Conservation (phyloP, 1,140 invertebrate genomes). For the Diplogasteroides magnus region DNA sequence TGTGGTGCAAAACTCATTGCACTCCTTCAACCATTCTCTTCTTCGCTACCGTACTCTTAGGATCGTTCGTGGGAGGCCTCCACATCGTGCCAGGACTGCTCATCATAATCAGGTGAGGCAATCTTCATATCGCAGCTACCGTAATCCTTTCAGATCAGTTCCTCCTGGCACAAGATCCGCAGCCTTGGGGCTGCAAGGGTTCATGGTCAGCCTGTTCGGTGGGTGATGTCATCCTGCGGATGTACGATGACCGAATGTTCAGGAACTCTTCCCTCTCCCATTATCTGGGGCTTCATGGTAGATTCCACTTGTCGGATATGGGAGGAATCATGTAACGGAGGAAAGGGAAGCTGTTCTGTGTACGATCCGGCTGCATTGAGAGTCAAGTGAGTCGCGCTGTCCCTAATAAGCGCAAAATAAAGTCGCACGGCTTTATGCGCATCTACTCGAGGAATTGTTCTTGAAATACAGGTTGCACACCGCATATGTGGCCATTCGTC, state of each 20-base stretch:
- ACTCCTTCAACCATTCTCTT: slow-evolving; percentile 38
- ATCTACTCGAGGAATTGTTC: too few species aligned
- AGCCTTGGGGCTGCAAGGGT: slow-evolving; percentile 29
- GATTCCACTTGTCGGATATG: slow-evolving; percentile 50
- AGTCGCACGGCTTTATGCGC: too few species aligned
- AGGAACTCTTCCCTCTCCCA: slow-evolving; percentile 48
- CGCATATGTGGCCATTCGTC: too few species aligned
- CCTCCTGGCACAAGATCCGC: slow-evolving; percentile 32
- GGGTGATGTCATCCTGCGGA: too few species aligned
- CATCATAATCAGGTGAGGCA: slow-evolving; percentile 27
- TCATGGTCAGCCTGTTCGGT: slow-evolving; percentile 20
- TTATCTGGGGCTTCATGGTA: slow-evolving; percentile 48
- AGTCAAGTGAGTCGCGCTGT: slow-evolving; percentile 16
- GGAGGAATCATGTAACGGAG: slow-evolving; percentile 35
- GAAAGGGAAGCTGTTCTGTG: slow-evolving; percentile 43
- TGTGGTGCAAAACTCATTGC: too few species aligned
- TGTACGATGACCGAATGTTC: too few species aligned
- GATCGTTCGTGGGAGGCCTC: slow-evolving; percentile 37
- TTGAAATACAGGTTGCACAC: too few species aligned
- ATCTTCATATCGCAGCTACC: too few species aligned
- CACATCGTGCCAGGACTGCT: slow-evolving; percentile 34
- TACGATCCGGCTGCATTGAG: slow-evolving; percentile 45
- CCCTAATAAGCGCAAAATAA: too few species aligned
- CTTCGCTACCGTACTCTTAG: slow-evolving; percentile 45
- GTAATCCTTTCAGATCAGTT: slow-evolving; percentile 26